A percentile compares a stretch with the other conserved stretches of the same genome.
These are phyloP conservation scores for Meiosimyza decipiens DNA, from an alignment of 2,888 invertebrate genomes.

Conservation along the genomic window DNA sequence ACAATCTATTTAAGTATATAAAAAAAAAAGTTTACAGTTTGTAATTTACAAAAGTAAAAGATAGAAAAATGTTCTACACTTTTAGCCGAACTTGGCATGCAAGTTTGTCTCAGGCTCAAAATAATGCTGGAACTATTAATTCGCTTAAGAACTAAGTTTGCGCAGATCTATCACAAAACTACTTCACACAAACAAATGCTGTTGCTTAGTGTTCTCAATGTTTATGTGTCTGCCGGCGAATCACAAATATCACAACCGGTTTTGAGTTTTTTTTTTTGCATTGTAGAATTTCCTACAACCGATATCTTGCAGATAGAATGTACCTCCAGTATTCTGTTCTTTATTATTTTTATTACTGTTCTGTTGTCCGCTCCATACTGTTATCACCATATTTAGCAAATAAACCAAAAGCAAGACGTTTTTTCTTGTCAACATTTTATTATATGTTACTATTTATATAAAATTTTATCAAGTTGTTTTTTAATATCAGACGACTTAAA, in stretches of 20 bases:
- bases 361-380: slow-evolving; percentile 44
- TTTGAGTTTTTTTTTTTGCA: not conserved
- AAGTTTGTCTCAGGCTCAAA: too few relatives aligned
- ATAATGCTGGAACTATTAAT: too few relatives aligned
- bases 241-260: not conserved
- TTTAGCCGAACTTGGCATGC: too few relatives aligned
- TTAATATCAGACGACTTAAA: slow-evolving; percentile 30
- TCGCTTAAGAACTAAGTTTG: too few relatives aligned
- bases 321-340: slow-evolving; percentile 57
- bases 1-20: too few relatives aligned
- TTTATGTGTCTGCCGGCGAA: not conserved
- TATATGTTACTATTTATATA: slow-evolving; percentile 11
- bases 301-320: slow-evolving; percentile 1
- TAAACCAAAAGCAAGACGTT: slow-evolving; percentile 46
- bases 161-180: too few relatives aligned
- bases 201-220: not conserved
- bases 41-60: too few relatives aligned
- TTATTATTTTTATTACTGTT: slow-evolving; percentile 43
- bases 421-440: slow-evolving; percentile 43
- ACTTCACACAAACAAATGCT: too few relatives aligned
- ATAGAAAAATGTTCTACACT: too few relatives aligned
- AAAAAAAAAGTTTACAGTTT: too few relatives aligned
- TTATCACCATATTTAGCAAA: slow-evolving; percentile 47
- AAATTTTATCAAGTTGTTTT: slow-evolving; percentile 30
- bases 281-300: not conserved